phyloP scores from a whole-genome alignment of 2,888 invertebrate genomes.

The Parelbella ahira region DNA sequence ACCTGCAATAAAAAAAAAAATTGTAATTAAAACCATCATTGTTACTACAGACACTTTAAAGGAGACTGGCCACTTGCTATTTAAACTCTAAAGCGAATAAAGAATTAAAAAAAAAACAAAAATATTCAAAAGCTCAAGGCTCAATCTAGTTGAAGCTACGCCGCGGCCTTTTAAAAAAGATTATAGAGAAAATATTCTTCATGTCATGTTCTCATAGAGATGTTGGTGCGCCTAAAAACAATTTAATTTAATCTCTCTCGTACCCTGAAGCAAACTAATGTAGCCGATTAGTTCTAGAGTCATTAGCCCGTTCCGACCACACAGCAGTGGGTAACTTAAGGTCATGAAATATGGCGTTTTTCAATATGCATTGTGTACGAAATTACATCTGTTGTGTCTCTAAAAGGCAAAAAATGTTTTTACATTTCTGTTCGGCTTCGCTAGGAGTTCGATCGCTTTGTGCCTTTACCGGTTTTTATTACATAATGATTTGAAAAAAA shows the following conservation, averaged over 20 bases:
- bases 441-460: not conserved
- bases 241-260: slow-evolving; percentile 4
- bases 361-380: slow-evolving; percentile 9
- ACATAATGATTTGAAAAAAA: too few relatives aligned
- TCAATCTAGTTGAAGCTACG: too few relatives aligned
- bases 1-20: too few relatives aligned
- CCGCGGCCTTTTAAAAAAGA: too few relatives aligned
- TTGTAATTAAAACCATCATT: too few relatives aligned
- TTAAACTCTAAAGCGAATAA: too few relatives aligned
- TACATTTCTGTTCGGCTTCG: slow-evolving; percentile 16
- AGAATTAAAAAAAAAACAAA: too few relatives aligned
- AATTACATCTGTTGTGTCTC: slow-evolving; percentile 12
- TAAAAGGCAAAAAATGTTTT: slow-evolving; percentile 16
- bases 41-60: too few relatives aligned
- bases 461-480: too few relatives aligned
- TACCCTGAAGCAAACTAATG: slow-evolving; percentile 7
- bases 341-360: slow-evolving; percentile 20
- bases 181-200: too few relatives aligned
- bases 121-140: too few relatives aligned
- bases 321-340: not conserved
- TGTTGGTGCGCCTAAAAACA: slow-evolving; percentile 2
- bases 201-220: not conserved
- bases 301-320: slow-evolving; percentile 35
- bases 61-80: too few relatives aligned
- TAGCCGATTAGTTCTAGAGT: slow-evolving; percentile 62